Conservation (phyloP, 2,113 vertebrate species). For the Caracal caracal region DNA sequence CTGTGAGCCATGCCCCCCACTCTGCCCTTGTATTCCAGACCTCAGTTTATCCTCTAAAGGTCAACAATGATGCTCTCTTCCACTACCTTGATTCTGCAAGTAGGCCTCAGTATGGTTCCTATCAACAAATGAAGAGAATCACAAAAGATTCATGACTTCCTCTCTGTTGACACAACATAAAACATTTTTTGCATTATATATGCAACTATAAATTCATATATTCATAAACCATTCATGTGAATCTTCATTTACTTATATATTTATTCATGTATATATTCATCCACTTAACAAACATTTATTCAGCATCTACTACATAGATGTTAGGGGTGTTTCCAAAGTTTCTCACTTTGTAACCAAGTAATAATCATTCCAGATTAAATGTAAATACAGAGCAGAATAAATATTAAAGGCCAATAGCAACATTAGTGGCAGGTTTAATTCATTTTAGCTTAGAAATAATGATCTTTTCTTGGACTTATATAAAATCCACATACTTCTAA, state of each 20-base stretch:
- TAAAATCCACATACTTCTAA: background rate
- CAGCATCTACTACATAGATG: background rate
- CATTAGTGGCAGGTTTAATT: constrained; percentile 2
- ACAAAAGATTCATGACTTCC: background rate
- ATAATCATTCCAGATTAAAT: background rate
- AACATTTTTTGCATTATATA: background rate
- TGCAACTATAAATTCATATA: background rate
- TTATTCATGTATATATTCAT: background rate
- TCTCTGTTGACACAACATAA: background rate
- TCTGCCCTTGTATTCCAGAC: background rate
- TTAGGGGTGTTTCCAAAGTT: background rate
- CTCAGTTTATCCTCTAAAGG: background rate
- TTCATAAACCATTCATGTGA: background rate
- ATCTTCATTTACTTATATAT: background rate
- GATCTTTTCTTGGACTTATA: background rate
- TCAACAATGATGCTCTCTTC: background rate
- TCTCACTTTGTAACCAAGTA: constrained; percentile 12
- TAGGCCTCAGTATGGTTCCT: background rate
- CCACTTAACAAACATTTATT: constrained; percentile 29
- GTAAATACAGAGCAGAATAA: constrained; percentile 5
- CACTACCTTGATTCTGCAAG: background rate
- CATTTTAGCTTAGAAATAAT: constrained; percentile 1
- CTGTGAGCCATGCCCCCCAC: background rate
- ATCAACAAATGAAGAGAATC: background rate
- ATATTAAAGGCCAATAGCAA: background rate